Percentiles rank a stretch among this genome's conserved stretches.
Conservation (phyloP, 2,797 vertebrate genomes). For the Ctenopoma multispine region DNA sequence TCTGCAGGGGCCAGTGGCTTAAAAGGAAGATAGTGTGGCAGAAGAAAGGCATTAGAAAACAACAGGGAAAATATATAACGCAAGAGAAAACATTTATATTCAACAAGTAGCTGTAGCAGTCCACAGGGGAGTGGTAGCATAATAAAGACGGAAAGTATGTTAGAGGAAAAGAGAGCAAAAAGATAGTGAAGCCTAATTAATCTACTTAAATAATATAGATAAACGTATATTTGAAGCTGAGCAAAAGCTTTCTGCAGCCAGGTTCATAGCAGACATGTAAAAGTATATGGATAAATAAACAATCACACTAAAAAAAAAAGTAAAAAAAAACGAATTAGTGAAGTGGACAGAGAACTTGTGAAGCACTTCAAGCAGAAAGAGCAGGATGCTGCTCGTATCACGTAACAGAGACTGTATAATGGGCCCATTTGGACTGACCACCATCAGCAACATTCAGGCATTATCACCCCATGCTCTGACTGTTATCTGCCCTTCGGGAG, state of each 20-base stretch:
- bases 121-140: slow-evolving; percentile 6
- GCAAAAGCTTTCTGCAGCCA: slow-evolving; percentile 11
- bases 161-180: neutral
- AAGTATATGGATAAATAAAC: neutral
- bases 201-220: slow-evolving; percentile 21
- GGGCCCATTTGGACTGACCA: slow-evolving; percentile 46
- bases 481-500: slow-evolving; percentile 40
- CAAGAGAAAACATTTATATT: slow-evolving; percentile 25
- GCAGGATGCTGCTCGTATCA: slow-evolving; percentile 20
- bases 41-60: slow-evolving; percentile 17
- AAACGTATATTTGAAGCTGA: slow-evolving; percentile 33
- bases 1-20: slow-evolving; percentile 26
- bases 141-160: neutral
- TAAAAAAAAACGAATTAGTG: too few relatives aligned
- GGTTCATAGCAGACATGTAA: slow-evolving; percentile 1
- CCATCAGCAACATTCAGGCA: slow-evolving; percentile 51
- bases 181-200: slow-evolving; percentile 25
- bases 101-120: slow-evolving; percentile 16
- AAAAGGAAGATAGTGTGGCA: slow-evolving; percentile 42
- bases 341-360: slow-evolving; percentile 23
- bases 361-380: slow-evolving; percentile 27
- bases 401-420: slow-evolving; percentile 52
- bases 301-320: neutral
- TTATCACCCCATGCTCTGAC: slow-evolving; percentile 48
- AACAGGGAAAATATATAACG: slow-evolving; percentile 17